Conservation (phyloP, 92 coral and sea anemone genomes). For the Phenganax marumi region DNA sequence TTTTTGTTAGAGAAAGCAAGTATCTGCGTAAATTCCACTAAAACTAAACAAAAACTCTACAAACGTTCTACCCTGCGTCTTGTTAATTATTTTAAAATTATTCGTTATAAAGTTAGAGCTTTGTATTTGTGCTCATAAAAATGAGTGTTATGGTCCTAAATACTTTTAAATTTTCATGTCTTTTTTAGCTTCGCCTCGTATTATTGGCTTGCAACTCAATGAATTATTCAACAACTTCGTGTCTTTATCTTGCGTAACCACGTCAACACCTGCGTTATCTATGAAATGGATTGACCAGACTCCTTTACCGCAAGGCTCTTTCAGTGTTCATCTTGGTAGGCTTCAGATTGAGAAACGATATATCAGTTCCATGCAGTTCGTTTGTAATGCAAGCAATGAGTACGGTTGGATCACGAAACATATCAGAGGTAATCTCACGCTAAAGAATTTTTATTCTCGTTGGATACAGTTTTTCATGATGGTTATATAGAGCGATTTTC, state of each 20-base stretch:
- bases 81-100: no score
- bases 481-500: no score
- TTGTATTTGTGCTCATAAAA: neutral
- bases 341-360: slow-evolving; percentile 59
- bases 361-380: slow-evolving; percentile 55
- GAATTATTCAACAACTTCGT: slow-evolving; percentile 27
- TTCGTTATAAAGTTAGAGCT: no score
- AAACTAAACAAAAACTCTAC: no score
- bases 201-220: slow-evolving; percentile 51
- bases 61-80: no score
- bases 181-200: slow-evolving; percentile 59
- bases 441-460: neutral
- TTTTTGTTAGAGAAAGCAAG: no score
- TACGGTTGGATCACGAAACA: slow-evolving; percentile 61
- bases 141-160: neutral
- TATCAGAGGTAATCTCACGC: slow-evolving; percentile 63
- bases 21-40: no score
- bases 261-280: slow-evolving; percentile 64
- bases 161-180: neutral
- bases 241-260: slow-evolving; percentile 64
- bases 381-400: slow-evolving; percentile 73
- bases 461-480: neutral
- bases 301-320: slow-evolving; percentile 61
- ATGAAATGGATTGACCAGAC: slow-evolving; percentile 68
- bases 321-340: slow-evolving; percentile 48